Percentiles rank a stretch among this genome's conserved stretches.
Evolutionary conservation across 2,888 invertebrate species (phyloP).

Genomic region (Lamellibrachia satsuma): DNA sequence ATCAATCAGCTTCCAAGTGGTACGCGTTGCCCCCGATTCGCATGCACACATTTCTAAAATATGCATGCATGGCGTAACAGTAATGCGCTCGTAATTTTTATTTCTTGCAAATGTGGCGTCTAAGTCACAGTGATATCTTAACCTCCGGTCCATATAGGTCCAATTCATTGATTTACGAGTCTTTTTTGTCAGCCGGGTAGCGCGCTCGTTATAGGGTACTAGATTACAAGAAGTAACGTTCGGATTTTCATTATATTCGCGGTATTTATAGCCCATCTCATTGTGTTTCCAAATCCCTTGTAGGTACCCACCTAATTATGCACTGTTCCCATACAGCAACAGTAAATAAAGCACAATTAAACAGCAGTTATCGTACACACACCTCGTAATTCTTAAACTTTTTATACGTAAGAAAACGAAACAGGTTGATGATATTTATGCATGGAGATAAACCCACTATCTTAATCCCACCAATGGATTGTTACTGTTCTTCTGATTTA

Average conservation of each 20-base stretch:
- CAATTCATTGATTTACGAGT: background rate
- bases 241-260: background rate
- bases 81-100: conserved; percentile 17
- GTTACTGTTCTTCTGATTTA: background rate
- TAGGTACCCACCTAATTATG: background rate
- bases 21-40: background rate
- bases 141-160: background rate
- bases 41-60: conserved; percentile 3
- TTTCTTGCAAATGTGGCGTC: conserved; percentile 13
- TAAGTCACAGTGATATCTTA: background rate
- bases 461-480: background rate
- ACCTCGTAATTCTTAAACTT: background rate
- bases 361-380: background rate
- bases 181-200: background rate
- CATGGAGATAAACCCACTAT: background rate
- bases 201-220: background rate
- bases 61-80: background rate
- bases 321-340: background rate
- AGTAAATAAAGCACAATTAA: background rate
- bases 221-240: background rate
- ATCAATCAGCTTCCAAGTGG: background rate
- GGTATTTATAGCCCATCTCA: background rate
- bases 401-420: background rate
- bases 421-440: background rate
- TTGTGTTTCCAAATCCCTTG: background rate